Evolutionary conservation across 2,797 vertebrate genomes (phyloP), one percentile per base, ranked within the genome.

Genomic region (Hemibagrus guttatus): DNA sequence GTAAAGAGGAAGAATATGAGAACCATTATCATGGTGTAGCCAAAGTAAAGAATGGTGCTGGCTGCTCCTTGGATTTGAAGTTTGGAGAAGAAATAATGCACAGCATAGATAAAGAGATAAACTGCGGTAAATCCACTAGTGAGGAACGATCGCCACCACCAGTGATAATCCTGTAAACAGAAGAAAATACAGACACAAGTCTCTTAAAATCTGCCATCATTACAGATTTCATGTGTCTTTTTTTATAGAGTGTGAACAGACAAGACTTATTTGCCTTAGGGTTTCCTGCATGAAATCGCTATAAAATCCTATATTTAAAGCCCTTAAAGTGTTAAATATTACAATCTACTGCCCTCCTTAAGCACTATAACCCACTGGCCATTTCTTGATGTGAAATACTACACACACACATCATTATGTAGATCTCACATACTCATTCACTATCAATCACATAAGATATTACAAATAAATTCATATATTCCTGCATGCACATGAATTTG

Each of bases 1-100:
- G 96, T 98, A 92, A 99, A 98, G 91, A 99, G 96, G 94, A 99
- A 98, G 93, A 97, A 99, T 93, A 98, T 97, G 89, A 98, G 95
- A 84, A 97, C 96, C 95, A 97, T 97, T 87, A 98, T 97, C 95
- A 96, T 92, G 0, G 95, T 98, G 93, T 98, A 99, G 88, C 97
- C 97, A 17, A 98, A 97, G 94, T 97, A 99, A 87, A 99, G 96
- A 92, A 98, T 96, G 84, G 96, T 97, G 91, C 96, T 98, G 56
- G 96, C 96, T 0, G 95, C 94, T 69, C 96, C 97, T 4, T 96
- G 94, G 81, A 98, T 97, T 94, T 98, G 96, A 66, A 98, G 95
- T 92, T 99, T 97, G 19, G 96, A 96, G 91, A 97, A 97, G 93
- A 99, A 98, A 92, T 98, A 99, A 93, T 98, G 95, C 89, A 97